Evolutionary conservation across 2,113 vertebrate species (phyloP).

Genomic region (Colossoma macropomum): DNA sequence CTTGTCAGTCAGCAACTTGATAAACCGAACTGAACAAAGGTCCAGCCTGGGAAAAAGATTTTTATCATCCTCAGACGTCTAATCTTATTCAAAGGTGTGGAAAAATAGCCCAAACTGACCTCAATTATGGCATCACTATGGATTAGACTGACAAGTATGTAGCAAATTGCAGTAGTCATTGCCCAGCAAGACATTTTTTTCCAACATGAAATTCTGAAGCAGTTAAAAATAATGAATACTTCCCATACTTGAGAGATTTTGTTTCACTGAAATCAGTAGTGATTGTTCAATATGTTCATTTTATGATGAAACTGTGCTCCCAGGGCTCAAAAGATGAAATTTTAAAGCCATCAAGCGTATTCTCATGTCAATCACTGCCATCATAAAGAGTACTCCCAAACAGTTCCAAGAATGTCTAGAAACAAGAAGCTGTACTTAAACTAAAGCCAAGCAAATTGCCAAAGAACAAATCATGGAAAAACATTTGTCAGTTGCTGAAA

Average conservation of each 20-base stretch:
- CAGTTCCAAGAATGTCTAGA: background rate
- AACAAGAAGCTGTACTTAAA: background rate
- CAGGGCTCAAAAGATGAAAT: background rate
- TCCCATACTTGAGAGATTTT: background rate
- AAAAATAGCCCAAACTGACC: background rate
- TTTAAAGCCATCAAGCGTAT: background rate
- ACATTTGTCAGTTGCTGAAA: background rate
- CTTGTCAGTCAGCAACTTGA: background rate
- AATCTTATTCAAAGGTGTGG: background rate
- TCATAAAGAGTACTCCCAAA: background rate
- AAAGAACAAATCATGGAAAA: background rate
- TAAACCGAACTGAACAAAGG: background rate
- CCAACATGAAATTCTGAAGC: background rate
- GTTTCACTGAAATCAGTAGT: background rate
- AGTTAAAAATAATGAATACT: background rate
- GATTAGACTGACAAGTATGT: background rate
- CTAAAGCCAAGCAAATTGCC: background rate
- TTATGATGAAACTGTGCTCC: background rate
- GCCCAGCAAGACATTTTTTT: background rate
- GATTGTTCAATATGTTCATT: background rate
- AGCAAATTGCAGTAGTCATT: background rate
- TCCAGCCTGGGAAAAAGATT: background rate
- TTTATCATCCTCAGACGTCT: background rate
- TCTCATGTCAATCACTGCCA: background rate
- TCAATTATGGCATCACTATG: background rate